Conservation (phyloP, 2,888 invertebrate species). For the Pristionchus arcanus region DNA sequence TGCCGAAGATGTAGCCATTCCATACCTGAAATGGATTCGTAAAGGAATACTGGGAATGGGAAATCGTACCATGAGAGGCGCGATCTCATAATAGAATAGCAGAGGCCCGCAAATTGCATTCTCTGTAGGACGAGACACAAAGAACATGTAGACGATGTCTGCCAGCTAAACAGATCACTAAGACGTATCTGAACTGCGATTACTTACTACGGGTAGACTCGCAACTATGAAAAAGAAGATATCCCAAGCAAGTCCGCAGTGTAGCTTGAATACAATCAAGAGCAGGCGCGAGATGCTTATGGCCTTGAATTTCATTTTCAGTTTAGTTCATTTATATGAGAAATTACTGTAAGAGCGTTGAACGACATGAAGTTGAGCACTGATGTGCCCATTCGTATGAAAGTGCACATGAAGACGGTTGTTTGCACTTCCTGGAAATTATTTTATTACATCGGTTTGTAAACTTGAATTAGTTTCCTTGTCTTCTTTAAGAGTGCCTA, state of each 20-base stretch:
- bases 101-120: slow-evolving; percentile 16
- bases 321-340: background rate
- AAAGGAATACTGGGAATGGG: background rate
- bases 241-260: background rate
- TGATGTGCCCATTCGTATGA: slow-evolving; percentile 1
- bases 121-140: background rate
- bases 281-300: slow-evolving; percentile 10
- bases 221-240: background rate
- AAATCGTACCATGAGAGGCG: background rate
- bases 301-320: background rate
- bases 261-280: background rate
- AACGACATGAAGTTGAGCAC: slow-evolving; percentile 15
- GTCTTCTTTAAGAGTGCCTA: background rate
- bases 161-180: background rate
- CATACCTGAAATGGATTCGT: background rate
- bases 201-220: background rate
- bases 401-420: slow-evolving; percentile 7
- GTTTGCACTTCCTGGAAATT: background rate
- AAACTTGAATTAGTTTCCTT: background rate
- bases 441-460: too few species aligned
- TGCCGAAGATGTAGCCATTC: slow-evolving; percentile 25
- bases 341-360: background rate
- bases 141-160: slow-evolving; percentile 29
- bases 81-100: slow-evolving; percentile 8
- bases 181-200: background rate